Base-by-base conservation (phyloP, 2,113 vertebrate genomes). In the Acrocephalus kingi region DNA sequence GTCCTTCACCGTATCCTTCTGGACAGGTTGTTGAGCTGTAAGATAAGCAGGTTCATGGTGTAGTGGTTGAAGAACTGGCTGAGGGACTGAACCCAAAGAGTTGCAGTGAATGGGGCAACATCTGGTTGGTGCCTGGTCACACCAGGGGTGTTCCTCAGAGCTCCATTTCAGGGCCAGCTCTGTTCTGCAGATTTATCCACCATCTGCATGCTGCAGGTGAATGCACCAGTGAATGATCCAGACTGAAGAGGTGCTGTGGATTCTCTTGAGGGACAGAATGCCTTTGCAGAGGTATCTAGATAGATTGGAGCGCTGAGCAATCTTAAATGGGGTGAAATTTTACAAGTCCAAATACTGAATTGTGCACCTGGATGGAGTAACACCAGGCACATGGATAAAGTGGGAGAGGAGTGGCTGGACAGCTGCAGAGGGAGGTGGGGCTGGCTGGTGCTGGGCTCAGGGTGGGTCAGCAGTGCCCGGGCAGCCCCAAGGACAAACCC, bases 301-400 rank as follows among this genome's bases (percentile, higher is more conserved):
- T 24, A 33, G 7, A 5, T 23, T 13, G 23, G n/a, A 79, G 23
- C 20, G 35, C 7, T 45, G 43, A 22, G 12, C 22, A 15, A 1
- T 33, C 8, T 3, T 58, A 22, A 71, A 31, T 31, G 21, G 39
- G 12, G 22, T 64, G 17, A 54, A 64, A 59, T 39, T 28, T 39
- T 45, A 4, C 9, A 54, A n/a, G 12, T 43, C 16, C 13, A 25
- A 43, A 33, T 35, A 24, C 20, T 43, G 43, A 0, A 27, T 54
- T 59, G 35, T 72, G 24, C 12, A 31, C 23, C 20, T 45, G 6
- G 35, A 37, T 4, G 7, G 59, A 28, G 19, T 13, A 20, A 39
- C 2, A 0, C 3, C 0, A 0, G 10, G 24, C 35, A 14, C 28
- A 30, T 18, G 30, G 6, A 5, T 43, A 4, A 9, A 27, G 1